These are phyloP conservation scores for Anseranas semipalmata DNA, from an alignment of 2,113 vertebrate genomes.

Conservation along the genomic window DNA sequence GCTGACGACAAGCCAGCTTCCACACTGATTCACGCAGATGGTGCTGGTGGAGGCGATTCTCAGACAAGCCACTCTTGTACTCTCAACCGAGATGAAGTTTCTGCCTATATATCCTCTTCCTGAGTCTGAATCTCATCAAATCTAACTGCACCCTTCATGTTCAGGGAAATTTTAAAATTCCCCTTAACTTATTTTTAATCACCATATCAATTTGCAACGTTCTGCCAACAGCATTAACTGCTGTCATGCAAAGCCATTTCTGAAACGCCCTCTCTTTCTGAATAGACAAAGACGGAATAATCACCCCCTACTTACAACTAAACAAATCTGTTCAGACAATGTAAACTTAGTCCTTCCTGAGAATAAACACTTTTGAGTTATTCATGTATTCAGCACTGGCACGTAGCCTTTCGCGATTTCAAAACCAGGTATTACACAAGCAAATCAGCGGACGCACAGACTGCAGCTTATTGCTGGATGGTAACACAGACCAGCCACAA, in stretches of 20 bases:
- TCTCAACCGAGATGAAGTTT: slow-evolving; percentile 6
- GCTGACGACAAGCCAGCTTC: slow-evolving; percentile 4
- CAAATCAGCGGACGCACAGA: slow-evolving; percentile 20
- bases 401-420: background rate
- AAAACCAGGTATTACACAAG: slow-evolving; percentile 54
- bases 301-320: background rate
- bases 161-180: slow-evolving; percentile 16
- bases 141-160: background rate
- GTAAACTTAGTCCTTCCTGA: slow-evolving; percentile 30
- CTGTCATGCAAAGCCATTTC: background rate
- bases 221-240: background rate
- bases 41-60: background rate
- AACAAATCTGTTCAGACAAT: slow-evolving; percentile 41
- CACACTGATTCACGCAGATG: background rate
- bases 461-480: background rate
- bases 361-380: slow-evolving; percentile 54
- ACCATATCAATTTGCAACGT: background rate
- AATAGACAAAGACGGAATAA: slow-evolving; percentile 8
- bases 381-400: slow-evolving; percentile 13
- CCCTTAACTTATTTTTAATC: slow-evolving; percentile 15
- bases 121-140: slow-evolving; percentile 5
- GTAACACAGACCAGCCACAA: slow-evolving; percentile 1
- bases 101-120: background rate
- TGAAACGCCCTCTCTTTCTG: background rate
- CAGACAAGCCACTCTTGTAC: background rate